Evolutionary conservation across 2,113 vertebrate species (phyloP), one percentile per base, ranked within the genome.

Genomic region (Ceuthmochares aereus): DNA sequence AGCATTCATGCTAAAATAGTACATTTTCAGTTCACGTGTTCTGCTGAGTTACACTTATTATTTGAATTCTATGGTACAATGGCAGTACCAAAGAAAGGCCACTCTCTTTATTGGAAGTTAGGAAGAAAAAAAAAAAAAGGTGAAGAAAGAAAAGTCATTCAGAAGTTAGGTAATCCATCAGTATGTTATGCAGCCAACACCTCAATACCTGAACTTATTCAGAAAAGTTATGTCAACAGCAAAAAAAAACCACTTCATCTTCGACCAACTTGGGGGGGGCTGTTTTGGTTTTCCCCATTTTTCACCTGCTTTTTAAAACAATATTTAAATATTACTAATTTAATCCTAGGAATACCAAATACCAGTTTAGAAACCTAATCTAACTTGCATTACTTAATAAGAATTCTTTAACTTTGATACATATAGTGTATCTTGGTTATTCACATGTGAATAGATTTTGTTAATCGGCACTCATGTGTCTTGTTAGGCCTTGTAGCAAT

Each of bases 101-200:
- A 3, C 20, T 84, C 0, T 0, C 26, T 47, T 17, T 8, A 42
- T 15, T 49, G 14, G 27, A 80, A 42, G 40, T 49, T 82, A 87
- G n/a, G 23, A 40, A 9, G 12, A 40, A 40, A 40, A 40, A 40
- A 40, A 40, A 83, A 82, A 47, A 10, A 45, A 60, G 0, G 1
- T 51, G 25, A 42, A 92, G 32, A 74, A 88, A 54, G 30, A 69
- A 2, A 51, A 68, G 32, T 64, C n/a, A 16, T 8, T 64, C 47
- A 52, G 6, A 67, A 45, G 13, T 42, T 22, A 22, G 10, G 47
- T 51, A 78, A 62, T 59, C 64, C n/a, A 78, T 32, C 36, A 56
- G 5, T 51, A 43, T 14, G 58, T 26, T 7, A 9, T 34, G 54
- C 29, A 91, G 43, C 21, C 43, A 70, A n/a, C 23, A 62, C 17